These are phyloP conservation scores for Cephalotes varians DNA, from an alignment of 2,888 invertebrate species.

Conservation along the genomic window DNA sequence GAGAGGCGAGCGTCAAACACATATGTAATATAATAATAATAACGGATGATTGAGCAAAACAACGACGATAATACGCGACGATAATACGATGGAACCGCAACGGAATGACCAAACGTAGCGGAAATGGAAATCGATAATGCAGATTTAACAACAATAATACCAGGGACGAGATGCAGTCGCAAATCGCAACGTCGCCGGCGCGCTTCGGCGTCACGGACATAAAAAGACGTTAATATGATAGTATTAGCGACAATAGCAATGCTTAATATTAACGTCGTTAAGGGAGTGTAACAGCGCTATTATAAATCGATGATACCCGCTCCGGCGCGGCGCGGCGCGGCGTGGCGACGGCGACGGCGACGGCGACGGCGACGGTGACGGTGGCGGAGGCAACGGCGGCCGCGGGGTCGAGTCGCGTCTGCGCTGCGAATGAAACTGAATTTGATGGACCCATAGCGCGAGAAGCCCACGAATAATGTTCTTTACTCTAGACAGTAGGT, in stretches of 20 bases:
- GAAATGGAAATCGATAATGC: constrained; percentile 41
- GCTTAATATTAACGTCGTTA: constrained; percentile 49
- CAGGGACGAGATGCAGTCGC: constrained; percentile 9
- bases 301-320: constrained; percentile 68
- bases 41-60: background rate
- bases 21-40: constrained; percentile 18
- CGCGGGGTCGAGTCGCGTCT: constrained; percentile 63
- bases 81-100: constrained; percentile 4
- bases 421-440: constrained; percentile 71
- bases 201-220: background rate
- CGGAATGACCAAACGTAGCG: constrained; percentile 1
- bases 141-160: constrained; percentile 31
- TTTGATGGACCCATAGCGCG: constrained; percentile 62
- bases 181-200: background rate
- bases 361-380: background rate
- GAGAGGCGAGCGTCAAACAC: background rate
- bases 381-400: constrained; percentile 11
- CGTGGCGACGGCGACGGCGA: background rate
- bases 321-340: background rate
- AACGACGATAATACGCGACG: constrained; percentile 1
- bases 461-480: constrained; percentile 57
- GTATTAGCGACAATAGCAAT: constrained; percentile 47
- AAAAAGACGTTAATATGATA: constrained; percentile 45
- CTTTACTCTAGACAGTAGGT: constrained; percentile 79
- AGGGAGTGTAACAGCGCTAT: constrained; percentile 50